Conservation (phyloP, 2,888 invertebrate genomes). For the Drosophila pegasa region DNA sequence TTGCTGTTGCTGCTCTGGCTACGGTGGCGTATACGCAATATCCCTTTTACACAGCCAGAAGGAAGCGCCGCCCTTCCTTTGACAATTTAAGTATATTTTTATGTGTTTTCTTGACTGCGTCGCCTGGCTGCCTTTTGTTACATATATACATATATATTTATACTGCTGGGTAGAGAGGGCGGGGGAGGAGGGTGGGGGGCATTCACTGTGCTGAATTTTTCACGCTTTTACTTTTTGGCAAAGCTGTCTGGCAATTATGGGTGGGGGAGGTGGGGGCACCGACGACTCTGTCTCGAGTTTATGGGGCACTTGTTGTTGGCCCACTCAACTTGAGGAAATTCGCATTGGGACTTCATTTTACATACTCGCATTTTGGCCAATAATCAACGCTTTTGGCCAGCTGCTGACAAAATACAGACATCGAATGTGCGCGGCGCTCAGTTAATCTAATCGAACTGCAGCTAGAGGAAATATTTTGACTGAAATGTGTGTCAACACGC, state of each 20-base stretch:
- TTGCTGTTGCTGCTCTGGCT: conserved; percentile 36
- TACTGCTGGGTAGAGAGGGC: too few species aligned
- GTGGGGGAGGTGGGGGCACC: not conserved
- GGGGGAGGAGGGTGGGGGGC: too few species aligned
- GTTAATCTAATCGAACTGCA: conserved; percentile 56
- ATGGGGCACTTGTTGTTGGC: conserved; percentile 83
- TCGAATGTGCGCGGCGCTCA: not conserved
- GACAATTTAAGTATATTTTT: conserved; percentile 64
- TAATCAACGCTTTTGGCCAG: not conserved
- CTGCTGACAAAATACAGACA: conserved; percentile 14
- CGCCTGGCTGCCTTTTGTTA: conserved; percentile 44
- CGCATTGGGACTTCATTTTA: conserved; percentile 53
- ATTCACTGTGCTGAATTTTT: conserved; percentile 46
- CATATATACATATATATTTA: conserved; percentile 13
- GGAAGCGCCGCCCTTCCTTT: not conserved
- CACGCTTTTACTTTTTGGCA: conserved; percentile 52
- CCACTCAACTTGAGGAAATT: conserved; percentile 75
- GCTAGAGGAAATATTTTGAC: conserved; percentile 24
- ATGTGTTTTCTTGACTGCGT: conserved; percentile 54
- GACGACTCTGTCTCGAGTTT: conserved; percentile 42
- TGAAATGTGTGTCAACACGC: conserved; percentile 52
- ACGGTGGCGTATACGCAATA: conserved; percentile 65
- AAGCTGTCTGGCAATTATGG: conserved; percentile 5
- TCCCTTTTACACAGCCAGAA: conserved; percentile 36
- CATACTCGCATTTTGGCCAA: not conserved